Conservation (phyloP, 2,888 invertebrate genomes). For the Dioctria rufipes region DNA sequence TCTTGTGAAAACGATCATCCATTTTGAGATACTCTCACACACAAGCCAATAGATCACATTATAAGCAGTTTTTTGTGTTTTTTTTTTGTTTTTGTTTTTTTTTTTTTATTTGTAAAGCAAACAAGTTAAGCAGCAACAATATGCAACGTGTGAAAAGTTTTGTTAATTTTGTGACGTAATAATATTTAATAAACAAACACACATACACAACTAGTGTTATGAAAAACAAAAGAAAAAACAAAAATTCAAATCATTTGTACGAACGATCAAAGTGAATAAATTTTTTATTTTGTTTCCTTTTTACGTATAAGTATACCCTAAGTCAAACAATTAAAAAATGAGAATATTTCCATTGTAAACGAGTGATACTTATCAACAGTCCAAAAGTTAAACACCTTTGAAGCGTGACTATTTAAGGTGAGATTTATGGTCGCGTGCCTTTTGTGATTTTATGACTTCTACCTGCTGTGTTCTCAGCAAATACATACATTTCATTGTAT, state of each 20-base stretch:
- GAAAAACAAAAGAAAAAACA: background rate
- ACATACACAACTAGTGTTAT: constrained; percentile 14
- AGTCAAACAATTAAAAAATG: constrained; percentile 27
- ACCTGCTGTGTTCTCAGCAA: constrained; percentile 52
- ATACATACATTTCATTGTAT: background rate
- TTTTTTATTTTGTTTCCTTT: background rate
- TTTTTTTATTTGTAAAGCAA: constrained; percentile 12
- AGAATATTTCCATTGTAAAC: background rate
- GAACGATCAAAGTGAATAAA: background rate
- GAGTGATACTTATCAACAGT: constrained; percentile 31
- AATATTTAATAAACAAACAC: constrained; percentile 37
- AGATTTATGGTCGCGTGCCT: constrained; percentile 67
- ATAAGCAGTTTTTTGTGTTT: constrained; percentile 21
- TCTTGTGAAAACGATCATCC: constrained; percentile 40
- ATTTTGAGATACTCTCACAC: constrained; percentile 40
- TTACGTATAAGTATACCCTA: no score
- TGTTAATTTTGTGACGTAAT: constrained; percentile 50
- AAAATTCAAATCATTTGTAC: background rate
- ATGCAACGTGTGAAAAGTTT: constrained; percentile 53
- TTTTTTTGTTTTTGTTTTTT: background rate
- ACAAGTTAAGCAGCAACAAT: constrained; percentile 47
- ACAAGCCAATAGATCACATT: constrained; percentile 46
- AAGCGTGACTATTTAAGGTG: constrained; percentile 69
- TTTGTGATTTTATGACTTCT: constrained; percentile 57
- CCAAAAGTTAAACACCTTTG: constrained; percentile 17